A percentile compares a stretch with the other conserved stretches of the same genome.
phyloP scores from a whole-genome alignment of 92 coral and sea anemone species.

The Pocillopora meandrina region DNA sequence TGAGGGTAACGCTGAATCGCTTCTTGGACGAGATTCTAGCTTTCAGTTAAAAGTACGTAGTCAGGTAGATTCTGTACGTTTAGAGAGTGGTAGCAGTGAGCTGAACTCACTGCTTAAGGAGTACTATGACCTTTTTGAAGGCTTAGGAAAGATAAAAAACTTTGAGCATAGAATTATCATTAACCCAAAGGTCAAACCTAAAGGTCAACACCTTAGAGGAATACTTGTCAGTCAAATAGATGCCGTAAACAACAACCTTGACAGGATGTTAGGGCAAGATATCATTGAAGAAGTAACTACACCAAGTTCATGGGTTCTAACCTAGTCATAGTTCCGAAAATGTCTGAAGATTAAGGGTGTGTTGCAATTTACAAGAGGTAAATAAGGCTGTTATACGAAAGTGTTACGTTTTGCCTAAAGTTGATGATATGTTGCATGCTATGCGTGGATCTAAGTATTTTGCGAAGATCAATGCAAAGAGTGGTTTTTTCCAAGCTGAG shows the following conservation, averaged over 20 bases:
- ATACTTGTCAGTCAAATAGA: slow-evolving; percentile 55
- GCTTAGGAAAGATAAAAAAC: slow-evolving; percentile 44
- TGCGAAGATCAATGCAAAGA: slow-evolving; percentile 1
- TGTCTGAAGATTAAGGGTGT: slow-evolving; percentile 35
- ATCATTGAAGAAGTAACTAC: slow-evolving; percentile 46
- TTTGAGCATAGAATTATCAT: slow-evolving; percentile 45
- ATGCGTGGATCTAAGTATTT: slow-evolving; percentile 35
- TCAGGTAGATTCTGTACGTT: neutral
- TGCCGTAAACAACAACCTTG: slow-evolving; percentile 41
- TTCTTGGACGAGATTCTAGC: neutral
- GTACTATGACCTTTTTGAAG: slow-evolving; percentile 35
- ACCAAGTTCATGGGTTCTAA: slow-evolving; percentile 60
- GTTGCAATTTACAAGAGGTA: slow-evolving; percentile 41
- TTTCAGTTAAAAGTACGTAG: neutral
- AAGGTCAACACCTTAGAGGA: slow-evolving; percentile 37
- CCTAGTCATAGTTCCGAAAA: slow-evolving; percentile 38
- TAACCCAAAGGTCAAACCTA: slow-evolving; percentile 39
- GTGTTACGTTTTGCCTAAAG: slow-evolving; percentile 52
- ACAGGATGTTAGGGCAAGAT: slow-evolving; percentile 46
- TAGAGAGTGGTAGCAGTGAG: neutral
- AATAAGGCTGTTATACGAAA: slow-evolving; percentile 36
- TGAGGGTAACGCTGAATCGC: slow-evolving; percentile 8
- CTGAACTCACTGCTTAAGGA: slow-evolving; percentile 17
- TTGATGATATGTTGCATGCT: slow-evolving; percentile 47
- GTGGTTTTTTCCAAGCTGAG: slow-evolving; percentile 14